Conservation (phyloP, 2,113 vertebrate genomes). For the Centropus bengalensis region DNA sequence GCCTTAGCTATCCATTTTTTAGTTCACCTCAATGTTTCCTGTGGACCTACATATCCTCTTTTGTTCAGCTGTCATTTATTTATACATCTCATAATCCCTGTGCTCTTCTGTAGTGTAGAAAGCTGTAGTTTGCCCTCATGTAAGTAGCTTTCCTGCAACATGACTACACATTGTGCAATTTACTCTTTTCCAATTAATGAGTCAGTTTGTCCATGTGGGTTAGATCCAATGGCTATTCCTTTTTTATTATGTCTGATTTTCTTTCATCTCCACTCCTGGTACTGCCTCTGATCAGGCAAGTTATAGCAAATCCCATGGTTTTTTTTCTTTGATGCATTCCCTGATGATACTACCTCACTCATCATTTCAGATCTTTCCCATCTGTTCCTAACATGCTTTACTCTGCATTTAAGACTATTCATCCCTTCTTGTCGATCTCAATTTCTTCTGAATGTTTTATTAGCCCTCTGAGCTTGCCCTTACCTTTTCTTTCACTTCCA, state of each 20-base stretch:
- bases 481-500: background rate
- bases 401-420: background rate
- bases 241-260: constrained; percentile 25
- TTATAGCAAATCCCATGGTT: background rate
- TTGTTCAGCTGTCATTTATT: background rate
- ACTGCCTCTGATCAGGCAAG: background rate
- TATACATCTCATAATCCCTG: background rate
- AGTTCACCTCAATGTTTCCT: background rate
- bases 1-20: background rate
- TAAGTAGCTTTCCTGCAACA: constrained; percentile 16
- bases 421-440: background rate
- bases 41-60: background rate
- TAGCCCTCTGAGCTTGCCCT: background rate
- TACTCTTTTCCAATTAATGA: constrained; percentile 21
- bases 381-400: background rate
- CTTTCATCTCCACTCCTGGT: constrained; percentile 22
- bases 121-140: background rate
- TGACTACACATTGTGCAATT: background rate
- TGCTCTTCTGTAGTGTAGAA: background rate
- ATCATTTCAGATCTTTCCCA: background rate
- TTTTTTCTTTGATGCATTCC: background rate
- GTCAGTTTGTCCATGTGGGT: constrained; percentile 43
- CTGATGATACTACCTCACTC: background rate
- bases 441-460: background rate
- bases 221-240: constrained; percentile 16